Percentiles rank a stretch among this genome's conserved stretches.
Conservation (phyloP, 2,113 vertebrate genomes). For the Azemiops feae region DNA sequence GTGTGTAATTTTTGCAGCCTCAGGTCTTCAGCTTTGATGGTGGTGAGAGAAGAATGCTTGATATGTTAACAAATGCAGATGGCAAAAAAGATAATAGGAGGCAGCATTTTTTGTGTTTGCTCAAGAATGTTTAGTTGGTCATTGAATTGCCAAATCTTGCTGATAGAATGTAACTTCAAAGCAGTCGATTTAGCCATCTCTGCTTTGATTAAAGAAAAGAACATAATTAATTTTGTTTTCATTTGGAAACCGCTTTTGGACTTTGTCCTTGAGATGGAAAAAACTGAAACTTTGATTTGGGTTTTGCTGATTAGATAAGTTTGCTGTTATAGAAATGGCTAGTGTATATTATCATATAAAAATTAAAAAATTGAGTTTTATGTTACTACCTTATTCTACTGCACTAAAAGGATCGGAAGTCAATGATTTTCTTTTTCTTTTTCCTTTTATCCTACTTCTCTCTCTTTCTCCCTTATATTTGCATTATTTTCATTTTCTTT, state of each 20-base stretch:
- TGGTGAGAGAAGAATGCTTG: not conserved
- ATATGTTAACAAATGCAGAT: not conserved
- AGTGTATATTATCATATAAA: not conserved
- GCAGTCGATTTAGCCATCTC: not conserved
- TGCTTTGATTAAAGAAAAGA: not conserved
- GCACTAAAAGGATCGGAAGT: not conserved
- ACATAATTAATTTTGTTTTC: not conserved
- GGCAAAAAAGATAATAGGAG: not conserved
- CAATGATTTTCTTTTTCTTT: not conserved
- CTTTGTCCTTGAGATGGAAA: not conserved
- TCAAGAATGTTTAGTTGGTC: not conserved
- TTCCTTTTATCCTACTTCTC: not conserved
- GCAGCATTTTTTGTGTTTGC: slow-evolving; percentile 4
- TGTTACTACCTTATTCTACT: not conserved
- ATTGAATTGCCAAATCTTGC: not conserved
- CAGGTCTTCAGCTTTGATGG: not conserved
- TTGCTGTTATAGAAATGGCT: not conserved
- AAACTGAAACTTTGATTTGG: not conserved
- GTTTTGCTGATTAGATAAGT: not conserved
- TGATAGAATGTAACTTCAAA: not conserved
- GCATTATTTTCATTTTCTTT: not conserved
- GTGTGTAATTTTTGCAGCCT: not conserved
- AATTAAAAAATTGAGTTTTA: not conserved
- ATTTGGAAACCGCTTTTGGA: not conserved
- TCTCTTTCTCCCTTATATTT: not conserved